phyloP scores from a whole-genome alignment of 2,888 invertebrate genomes.

The Drepanosiphum platanoidis region DNA sequence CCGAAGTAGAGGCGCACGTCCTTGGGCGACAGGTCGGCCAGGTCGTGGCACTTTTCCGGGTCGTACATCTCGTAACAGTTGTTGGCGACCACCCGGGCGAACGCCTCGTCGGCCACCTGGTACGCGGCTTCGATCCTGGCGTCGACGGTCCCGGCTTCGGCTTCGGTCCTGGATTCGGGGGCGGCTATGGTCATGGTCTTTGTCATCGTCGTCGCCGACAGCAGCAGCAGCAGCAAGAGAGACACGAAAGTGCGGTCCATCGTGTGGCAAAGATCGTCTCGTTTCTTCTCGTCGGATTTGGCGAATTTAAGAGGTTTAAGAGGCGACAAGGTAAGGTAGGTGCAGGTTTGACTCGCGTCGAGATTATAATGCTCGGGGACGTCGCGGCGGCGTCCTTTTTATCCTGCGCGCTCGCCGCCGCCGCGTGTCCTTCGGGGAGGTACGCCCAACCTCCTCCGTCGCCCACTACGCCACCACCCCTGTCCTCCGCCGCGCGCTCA shows the following conservation, averaged over 20 bases:
- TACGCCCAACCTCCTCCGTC: neutral
- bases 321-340: too few relatives aligned
- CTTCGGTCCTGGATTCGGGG: neutral
- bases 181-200: neutral
- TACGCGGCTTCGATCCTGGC: neutral
- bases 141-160: neutral
- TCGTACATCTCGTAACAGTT: constrained; percentile 54
- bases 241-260: neutral
- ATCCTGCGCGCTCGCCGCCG: neutral
- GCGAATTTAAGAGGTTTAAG: too few relatives aligned
- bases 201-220: neutral
- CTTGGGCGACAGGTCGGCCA: constrained; percentile 48
- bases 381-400: neutral
- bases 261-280: too few relatives aligned
- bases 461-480: neutral
- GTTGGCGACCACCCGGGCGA: constrained; percentile 31
- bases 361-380: neutral
- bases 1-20: constrained; percentile 62
- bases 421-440: neutral
- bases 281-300: too few relatives aligned
- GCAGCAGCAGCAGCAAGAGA: neutral
- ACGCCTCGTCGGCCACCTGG: constrained; percentile 50
- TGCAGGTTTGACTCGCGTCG: neutral
- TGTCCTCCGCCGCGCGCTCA: neutral
- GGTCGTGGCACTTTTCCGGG: constrained; percentile 49